Conservation (phyloP, 2,888 invertebrate genomes). For the Sycophila texana region DNA sequence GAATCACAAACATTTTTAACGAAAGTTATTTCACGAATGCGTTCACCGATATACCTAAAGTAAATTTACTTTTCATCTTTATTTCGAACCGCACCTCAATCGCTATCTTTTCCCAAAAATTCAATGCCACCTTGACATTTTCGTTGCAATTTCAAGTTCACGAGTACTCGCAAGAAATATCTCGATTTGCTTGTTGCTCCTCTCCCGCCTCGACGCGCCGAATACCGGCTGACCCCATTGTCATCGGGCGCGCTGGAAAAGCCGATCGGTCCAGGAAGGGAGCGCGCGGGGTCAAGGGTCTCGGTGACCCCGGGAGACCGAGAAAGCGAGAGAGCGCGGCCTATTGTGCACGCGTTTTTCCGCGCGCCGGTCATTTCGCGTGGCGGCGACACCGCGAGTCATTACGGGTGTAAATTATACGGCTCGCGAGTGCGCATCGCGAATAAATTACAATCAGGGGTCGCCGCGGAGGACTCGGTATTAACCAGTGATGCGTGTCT, state of each 20-base stretch:
- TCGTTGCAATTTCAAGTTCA: too few relatives aligned
- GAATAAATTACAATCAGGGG: conserved; percentile 45
- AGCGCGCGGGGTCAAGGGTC: too few relatives aligned
- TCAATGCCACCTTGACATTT: too few relatives aligned
- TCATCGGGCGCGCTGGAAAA: conserved; percentile 57
- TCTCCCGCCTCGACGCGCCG: conserved; percentile 35
- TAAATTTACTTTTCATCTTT: too few relatives aligned
- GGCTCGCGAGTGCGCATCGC: neutral
- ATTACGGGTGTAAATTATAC: conserved; percentile 43
- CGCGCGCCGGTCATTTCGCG: neutral
- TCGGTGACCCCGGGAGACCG: too few relatives aligned
- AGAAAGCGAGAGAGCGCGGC: neutral
- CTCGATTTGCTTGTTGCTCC: conserved; percentile 33
- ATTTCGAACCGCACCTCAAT: too few relatives aligned
- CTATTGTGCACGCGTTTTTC: neutral
- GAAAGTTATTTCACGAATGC: too few relatives aligned
- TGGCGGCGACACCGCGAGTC: conserved; percentile 21
- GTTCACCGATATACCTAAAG: too few relatives aligned
- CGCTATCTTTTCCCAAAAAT: too few relatives aligned
- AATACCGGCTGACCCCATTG: conserved; percentile 68
- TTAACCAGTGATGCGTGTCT: neutral
- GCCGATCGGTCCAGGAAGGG: conserved; percentile 25
- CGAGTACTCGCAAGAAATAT: too few relatives aligned
- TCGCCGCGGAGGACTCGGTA: too few relatives aligned
- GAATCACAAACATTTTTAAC: too few relatives aligned